phyloP scores from a whole-genome alignment of 2,113 vertebrate species.

The Salvelinus fontinalis region DNA sequence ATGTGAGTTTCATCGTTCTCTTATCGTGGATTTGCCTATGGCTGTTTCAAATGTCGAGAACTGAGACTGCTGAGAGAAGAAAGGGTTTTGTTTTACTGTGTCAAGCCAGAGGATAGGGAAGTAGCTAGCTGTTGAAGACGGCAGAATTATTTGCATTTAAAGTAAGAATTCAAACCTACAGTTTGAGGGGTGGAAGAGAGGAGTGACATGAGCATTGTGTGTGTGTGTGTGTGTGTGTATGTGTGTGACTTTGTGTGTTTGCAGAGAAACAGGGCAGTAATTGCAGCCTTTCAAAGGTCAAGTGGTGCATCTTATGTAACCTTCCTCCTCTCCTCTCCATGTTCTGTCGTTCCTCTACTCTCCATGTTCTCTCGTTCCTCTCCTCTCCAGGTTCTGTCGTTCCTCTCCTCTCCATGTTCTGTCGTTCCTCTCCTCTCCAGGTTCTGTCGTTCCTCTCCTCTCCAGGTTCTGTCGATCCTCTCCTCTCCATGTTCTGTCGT shows the following conservation, averaged over 20 bases:
- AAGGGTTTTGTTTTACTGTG: neutral
- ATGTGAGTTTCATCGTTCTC: too few relatives aligned
- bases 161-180: neutral
- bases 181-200: neutral
- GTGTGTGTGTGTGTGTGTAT: neutral
- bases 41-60: neutral
- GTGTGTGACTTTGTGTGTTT: neutral
- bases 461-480: neutral
- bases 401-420: neutral
- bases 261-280: neutral
- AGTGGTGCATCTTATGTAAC: neutral
- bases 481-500: neutral
- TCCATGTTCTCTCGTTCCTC: neutral
- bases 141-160: neutral
- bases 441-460: neutral
- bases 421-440: neutral
- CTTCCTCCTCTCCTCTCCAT: neutral
- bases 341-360: neutral
- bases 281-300: neutral
- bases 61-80: neutral
- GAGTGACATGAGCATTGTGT: constrained; percentile 38
- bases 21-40: too few relatives aligned
- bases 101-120: neutral
- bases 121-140: neutral
- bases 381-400: neutral